Evolutionary conservation across 2,888 invertebrate species (phyloP).

Genomic region (Mimachlamys varia): DNA sequence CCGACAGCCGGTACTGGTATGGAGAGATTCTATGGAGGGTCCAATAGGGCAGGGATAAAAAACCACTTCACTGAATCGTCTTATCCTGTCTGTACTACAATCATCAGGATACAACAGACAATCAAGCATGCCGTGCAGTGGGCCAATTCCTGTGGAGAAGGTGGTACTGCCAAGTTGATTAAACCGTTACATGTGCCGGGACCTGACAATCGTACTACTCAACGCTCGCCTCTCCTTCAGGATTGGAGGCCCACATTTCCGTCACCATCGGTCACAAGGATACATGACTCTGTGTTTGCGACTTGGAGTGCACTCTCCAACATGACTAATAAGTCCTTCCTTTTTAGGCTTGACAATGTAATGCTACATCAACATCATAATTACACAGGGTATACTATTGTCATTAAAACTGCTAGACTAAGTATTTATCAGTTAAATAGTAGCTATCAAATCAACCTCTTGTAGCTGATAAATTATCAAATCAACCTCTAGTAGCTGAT

Average conservation of each 20-base stretch:
- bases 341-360: neutral
- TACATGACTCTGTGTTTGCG: slow-evolving; percentile 15
- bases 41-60: slow-evolving; percentile 19
- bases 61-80: neutral
- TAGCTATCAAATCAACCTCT: too few relatives aligned
- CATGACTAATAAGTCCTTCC: slow-evolving; percentile 17
- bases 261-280: neutral
- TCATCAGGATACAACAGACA: neutral
- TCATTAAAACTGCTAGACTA: neutral
- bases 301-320: neutral
- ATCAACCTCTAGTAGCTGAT: too few relatives aligned
- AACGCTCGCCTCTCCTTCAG: neutral
- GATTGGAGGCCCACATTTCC: slow-evolving; percentile 11
- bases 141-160: slow-evolving; percentile 20
- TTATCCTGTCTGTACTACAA: neutral
- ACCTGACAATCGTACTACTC: neutral
- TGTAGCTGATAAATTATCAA: too few relatives aligned
- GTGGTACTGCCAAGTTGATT: neutral
- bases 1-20: neutral
- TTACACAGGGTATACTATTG: neutral
- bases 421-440: too few relatives aligned
- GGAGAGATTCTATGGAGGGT: neutral
- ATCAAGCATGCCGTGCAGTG: neutral
- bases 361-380: neutral
- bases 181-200: neutral